A percentile compares a stretch with the other conserved stretches of the same genome.
These are phyloP conservation scores for Botrylloides violaceus DNA, from an alignment of 23 tunicate genomes.

Conservation along the genomic window DNA sequence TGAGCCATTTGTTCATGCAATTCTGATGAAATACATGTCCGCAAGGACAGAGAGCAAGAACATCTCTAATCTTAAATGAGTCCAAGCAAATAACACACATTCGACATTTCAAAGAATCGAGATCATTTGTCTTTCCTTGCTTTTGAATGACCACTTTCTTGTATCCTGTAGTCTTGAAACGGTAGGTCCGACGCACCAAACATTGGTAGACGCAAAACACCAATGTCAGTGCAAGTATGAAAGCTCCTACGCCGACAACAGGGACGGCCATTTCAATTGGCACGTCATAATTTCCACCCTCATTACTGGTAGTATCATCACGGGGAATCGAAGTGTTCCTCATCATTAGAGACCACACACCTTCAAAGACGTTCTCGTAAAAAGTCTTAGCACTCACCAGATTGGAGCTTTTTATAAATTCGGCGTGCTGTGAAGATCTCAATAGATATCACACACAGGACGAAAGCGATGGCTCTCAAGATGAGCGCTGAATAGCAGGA, in stretches of 20 bases:
- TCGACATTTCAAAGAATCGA: conserved; percentile 7
- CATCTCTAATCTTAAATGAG: conserved; percentile 64
- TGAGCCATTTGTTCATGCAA: conserved; percentile 16
- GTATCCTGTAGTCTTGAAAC: not conserved
- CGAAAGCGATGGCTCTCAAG: too few relatives aligned
- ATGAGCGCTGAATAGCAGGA: too few relatives aligned
- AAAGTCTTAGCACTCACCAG: too few relatives aligned
- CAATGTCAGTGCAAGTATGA: conserved; percentile 59
- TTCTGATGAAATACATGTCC: conserved; percentile 80
- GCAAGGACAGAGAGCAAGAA: conserved; percentile 74
- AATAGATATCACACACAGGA: too few relatives aligned
- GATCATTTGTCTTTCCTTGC: not conserved
- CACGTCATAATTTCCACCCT: not conserved
- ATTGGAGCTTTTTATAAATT: too few relatives aligned
- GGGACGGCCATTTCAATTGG: conserved; percentile 72
- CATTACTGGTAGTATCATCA: too few relatives aligned
- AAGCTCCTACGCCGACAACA: conserved; percentile 75
- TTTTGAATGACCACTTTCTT: not conserved
- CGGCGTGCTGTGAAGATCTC: too few relatives aligned
- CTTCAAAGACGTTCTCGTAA: too few relatives aligned
- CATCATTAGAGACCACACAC: too few relatives aligned
- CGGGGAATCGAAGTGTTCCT: too few relatives aligned
- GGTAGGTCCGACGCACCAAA: not conserved
- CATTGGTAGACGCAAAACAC: conserved; percentile 65
- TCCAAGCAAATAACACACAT: conserved; percentile 76